phyloP scores from a whole-genome alignment of 2,113 vertebrate species.

The Anseranas semipalmata region DNA sequence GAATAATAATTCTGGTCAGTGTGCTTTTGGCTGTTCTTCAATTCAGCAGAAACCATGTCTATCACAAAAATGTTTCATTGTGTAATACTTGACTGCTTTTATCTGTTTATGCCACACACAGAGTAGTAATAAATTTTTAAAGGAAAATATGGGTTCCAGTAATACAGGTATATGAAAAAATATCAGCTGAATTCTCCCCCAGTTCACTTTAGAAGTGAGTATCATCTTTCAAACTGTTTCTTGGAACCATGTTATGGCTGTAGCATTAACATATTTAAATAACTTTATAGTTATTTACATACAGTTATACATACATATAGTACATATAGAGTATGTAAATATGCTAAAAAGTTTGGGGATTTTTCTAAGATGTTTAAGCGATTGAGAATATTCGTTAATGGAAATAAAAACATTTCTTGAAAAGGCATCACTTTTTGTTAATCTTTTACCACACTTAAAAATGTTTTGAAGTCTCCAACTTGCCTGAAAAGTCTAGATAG shows the following conservation, averaged over 20 bases:
- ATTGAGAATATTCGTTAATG: neutral
- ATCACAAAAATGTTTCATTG: conserved; percentile 20
- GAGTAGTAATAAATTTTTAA: conserved; percentile 11
- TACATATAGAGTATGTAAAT: neutral
- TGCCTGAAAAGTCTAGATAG: neutral
- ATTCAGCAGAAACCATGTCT: conserved; percentile 35
- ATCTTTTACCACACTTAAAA: neutral
- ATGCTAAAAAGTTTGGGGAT: neutral
- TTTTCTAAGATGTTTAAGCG: neutral
- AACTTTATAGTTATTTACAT: no score
- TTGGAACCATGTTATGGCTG: neutral
- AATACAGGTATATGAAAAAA: neutral
- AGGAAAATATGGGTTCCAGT: neutral
- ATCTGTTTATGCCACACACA: conserved; percentile 59
- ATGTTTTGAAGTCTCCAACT: neutral
- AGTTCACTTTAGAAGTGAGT: neutral
- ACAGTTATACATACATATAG: neutral
- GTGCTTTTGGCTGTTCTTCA: conserved; percentile 42
- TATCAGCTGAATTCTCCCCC: neutral
- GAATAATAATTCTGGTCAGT: conserved; percentile 16
- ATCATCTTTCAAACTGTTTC: neutral
- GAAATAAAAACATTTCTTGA: neutral
- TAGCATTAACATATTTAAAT: neutral
- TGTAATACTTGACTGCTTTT: conserved; percentile 35
- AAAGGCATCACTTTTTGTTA: neutral